phyloP scores from a whole-genome alignment of 2,797 vertebrate genomes.

The Stomatorhinus walkeri region DNA sequence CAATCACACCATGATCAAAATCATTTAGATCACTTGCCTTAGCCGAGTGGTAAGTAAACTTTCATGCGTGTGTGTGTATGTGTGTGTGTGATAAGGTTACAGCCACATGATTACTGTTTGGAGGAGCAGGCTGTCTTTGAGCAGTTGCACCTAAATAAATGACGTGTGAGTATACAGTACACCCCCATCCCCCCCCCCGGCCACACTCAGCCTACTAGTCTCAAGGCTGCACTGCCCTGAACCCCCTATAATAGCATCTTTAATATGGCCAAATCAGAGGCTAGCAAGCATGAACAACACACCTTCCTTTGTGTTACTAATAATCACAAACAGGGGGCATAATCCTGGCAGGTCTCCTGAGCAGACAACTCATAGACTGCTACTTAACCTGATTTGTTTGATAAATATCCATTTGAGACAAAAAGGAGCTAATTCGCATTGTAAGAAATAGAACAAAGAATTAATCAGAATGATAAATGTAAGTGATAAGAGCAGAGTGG shows the following conservation, averaged over 20 bases:
- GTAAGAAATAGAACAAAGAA: background rate
- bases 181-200: background rate
- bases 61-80: background rate
- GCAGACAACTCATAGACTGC: background rate
- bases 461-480: background rate
- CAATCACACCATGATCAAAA: background rate
- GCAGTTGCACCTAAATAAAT: background rate
- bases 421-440: background rate
- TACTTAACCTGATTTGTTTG: background rate
- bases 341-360: background rate
- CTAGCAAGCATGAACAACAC: background rate
- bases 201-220: background rate
- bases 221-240: background rate
- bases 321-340: background rate
- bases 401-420: background rate
- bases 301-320: background rate
- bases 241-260: background rate
- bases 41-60: background rate
- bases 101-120: background rate
- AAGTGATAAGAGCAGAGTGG: conserved; percentile 8
- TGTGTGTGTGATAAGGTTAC: background rate
- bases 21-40: background rate
- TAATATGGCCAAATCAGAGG: background rate
- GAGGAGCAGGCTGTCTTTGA: background rate
- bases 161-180: background rate